phyloP scores from a whole-genome alignment of 2,797 vertebrate species.

The Parauchenoglanis punctatus region DNA sequence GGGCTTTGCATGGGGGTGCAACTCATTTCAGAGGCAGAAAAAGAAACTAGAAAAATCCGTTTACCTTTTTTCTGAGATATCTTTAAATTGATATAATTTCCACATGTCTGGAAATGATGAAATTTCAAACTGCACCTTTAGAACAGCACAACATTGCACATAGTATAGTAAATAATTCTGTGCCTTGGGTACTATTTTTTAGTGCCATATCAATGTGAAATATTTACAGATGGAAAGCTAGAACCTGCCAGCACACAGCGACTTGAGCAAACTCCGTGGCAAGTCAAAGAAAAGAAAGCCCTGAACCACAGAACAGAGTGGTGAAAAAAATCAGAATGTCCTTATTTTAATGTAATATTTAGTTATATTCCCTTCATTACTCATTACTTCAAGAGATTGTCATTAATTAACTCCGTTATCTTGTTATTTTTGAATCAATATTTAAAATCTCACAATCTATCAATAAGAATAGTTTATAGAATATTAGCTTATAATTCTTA shows the following conservation, averaged over 20 bases:
- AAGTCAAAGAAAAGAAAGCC: neutral
- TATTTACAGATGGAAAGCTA: too few species aligned
- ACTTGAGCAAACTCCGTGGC: neutral
- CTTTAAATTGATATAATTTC: neutral
- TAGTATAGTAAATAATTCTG: too few species aligned
- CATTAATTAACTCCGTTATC: too few species aligned
- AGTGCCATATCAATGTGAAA: too few species aligned
- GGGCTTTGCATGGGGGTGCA: neutral
- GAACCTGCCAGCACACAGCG: neutral
- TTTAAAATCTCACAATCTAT: neutral
- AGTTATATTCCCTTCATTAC: neutral
- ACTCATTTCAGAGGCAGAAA: too few species aligned
- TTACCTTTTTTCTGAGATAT: neutral
- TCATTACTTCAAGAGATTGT: neutral
- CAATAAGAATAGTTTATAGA: neutral
- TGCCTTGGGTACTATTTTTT: too few species aligned
- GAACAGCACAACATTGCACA: too few species aligned
- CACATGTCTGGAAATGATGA: too few species aligned
- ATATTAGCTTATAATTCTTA: neutral
- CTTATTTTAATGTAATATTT: neutral
- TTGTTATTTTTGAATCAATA: neutral
- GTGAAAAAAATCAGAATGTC: neutral
- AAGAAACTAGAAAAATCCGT: neutral
- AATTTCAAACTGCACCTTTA: too few species aligned
- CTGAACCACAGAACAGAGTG: neutral